Conservation (phyloP, 2,888 invertebrate genomes). For the Melipona bicolor region DNA sequence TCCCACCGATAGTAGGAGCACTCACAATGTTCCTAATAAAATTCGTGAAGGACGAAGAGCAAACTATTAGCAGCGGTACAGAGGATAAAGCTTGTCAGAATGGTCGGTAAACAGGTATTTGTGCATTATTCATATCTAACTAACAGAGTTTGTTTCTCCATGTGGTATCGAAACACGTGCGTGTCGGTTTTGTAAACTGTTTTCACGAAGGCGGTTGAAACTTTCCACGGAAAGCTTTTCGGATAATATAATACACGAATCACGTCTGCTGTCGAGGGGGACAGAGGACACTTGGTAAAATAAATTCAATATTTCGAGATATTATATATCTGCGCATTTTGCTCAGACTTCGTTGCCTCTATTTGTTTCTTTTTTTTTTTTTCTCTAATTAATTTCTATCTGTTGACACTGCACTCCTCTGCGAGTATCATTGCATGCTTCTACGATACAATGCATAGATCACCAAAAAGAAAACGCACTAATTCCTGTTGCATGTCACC, state of each 20-base stretch:
- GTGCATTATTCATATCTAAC: constrained; percentile 62
- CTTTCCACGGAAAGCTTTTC: constrained; percentile 56
- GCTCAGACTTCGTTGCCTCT: constrained; percentile 11
- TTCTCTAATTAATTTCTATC: neutral
- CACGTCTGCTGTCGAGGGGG: constrained; percentile 45
- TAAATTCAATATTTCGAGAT: constrained; percentile 35
- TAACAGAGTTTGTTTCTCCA: constrained; percentile 61
- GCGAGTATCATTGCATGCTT: constrained; percentile 11
- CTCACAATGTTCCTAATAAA: constrained; percentile 88
- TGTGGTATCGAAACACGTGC: constrained; percentile 58
- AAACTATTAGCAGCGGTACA: constrained; percentile 55
- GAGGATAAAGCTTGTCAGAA: constrained; percentile 77
- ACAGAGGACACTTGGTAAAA: constrained; percentile 54
- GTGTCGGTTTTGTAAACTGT: constrained; percentile 51
- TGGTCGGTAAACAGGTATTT: constrained; percentile 79
- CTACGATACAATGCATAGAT: neutral
- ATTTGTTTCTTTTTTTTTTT: neutral
- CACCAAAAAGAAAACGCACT: neutral
- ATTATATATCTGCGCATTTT: constrained; percentile 21
- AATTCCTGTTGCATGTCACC: neutral
- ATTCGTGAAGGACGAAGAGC: constrained; percentile 84
- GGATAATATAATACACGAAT: constrained; percentile 48
- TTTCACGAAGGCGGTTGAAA: constrained; percentile 46
- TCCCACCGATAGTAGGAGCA: constrained; percentile 93
- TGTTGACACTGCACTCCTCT: neutral